Evolutionary conservation across 2,888 invertebrate species (phyloP), one percentile per base, ranked within the genome.

Genomic region (Caenorhabditis sp.): DNA sequence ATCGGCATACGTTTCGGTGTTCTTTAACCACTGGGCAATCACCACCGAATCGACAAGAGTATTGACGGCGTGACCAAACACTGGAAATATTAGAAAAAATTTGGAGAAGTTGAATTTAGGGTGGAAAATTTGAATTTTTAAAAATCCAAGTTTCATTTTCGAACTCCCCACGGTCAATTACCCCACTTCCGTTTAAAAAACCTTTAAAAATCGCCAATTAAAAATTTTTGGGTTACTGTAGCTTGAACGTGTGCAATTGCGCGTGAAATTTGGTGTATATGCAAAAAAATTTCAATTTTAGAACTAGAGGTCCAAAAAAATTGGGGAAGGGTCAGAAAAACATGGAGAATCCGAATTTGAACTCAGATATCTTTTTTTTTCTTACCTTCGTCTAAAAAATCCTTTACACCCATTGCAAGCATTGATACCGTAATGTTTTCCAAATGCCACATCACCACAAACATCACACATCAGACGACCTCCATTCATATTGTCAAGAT

Each of bases 11-110:
- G 70, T 89, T 89, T 44, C 89, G 78, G 62, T 87, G 87, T 60
- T 89, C 89, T 71, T 89, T 89, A 11, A 87, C 85, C 9, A 89
- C 88, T 6, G 87, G 85, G 61, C 89, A 89, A 62, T 89, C 88
- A 15, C 88, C 88, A 24, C 88, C 89, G 67, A 89, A 89, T 2
- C 89, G 83, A 71, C 89, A 89, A 4, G 84, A 84, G 74, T 89
- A 89, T 53, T 87, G 87, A 20, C 89, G 77, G 2, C 89, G 77
- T 18, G 83, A 83, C 89, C 89, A 89, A 0, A 89, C 87, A 68
- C 86, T 86, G 51, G 62, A 86, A 78, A 28, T 5, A 24, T 20
- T 13, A 9, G 32, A 22, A 13, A 24, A 24, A 51, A 9, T 18
- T 50, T 18, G 6, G 18, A 44, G 15, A 58, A 20, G 4, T 58